Percentiles rank a stretch among this genome's conserved stretches.
phyloP scores from a whole-genome alignment of 2,113 vertebrate species.

The Petrocephalus microphthalmus region DNA sequence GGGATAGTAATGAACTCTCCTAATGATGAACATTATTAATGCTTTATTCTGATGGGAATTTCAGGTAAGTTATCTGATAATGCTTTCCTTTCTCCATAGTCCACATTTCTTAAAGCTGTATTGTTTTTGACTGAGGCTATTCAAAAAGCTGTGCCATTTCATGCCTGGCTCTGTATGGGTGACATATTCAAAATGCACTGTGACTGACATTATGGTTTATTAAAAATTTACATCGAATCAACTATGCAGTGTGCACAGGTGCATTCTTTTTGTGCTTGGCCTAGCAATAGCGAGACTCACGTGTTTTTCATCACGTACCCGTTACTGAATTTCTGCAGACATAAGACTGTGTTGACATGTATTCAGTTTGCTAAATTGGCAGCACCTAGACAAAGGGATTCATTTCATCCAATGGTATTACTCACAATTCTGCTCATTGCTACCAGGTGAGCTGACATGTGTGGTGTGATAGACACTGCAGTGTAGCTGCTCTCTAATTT shows the following conservation, averaged over 20 bases:
- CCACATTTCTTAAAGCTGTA: not conserved
- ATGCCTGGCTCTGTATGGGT: not conserved
- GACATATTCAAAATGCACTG: not conserved
- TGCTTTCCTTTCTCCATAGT: no score
- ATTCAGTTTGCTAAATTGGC: not conserved
- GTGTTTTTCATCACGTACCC: not conserved
- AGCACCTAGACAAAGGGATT: not conserved
- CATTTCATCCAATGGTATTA: not conserved
- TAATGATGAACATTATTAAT: no score
- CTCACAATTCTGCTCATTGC: not conserved
- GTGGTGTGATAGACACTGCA: not conserved
- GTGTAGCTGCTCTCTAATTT: not conserved
- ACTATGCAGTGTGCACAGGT: not conserved
- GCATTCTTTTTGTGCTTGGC: not conserved
- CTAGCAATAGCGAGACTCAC: not conserved
- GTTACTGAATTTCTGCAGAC: not conserved
- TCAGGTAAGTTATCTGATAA: no score
- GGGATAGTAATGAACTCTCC: no score
- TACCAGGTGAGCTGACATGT: not conserved
- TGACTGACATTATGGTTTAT: not conserved
- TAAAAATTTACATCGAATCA: not conserved
- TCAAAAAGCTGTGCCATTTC: not conserved
- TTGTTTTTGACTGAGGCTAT: not conserved
- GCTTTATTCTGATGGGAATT: no score
- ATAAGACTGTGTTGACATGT: not conserved